phyloP scores from a whole-genome alignment of 2,797 vertebrate species.

The Glossophaga mutica region DNA sequence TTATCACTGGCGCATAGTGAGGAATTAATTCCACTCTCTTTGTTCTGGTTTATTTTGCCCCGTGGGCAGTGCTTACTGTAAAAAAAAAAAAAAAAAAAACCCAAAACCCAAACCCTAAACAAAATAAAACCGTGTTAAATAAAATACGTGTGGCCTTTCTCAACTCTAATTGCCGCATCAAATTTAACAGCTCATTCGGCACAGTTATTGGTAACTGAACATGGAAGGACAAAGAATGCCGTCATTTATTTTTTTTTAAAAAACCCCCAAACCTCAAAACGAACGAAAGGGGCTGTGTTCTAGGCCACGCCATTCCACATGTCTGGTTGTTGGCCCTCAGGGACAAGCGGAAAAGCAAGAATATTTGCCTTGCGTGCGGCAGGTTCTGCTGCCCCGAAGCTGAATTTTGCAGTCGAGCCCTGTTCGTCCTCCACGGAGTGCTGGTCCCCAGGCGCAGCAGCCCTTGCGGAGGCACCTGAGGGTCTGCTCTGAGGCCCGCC shows the following conservation, averaged over 20 bases:
- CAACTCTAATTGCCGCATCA: background rate
- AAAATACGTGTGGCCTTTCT: background rate
- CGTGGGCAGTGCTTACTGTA: background rate
- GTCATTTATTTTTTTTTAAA: background rate
- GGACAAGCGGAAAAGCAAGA: background rate
- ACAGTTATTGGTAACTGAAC: constrained; percentile 61
- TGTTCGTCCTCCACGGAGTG: rapidly evolving
- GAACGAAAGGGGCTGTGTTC: background rate
- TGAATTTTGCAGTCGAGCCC: too few relatives aligned
- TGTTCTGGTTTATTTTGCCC: background rate
- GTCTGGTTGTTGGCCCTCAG: background rate
- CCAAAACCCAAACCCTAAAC: background rate
- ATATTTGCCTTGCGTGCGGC: rapidly evolving
- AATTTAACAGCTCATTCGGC: constrained; percentile 72
- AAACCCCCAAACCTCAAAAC: background rate
- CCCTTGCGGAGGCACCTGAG: background rate
- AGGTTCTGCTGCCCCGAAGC: rapidly evolving
- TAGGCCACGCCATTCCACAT: rapidly evolving
- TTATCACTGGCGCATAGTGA: rapidly evolving
- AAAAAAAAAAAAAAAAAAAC: background rate
- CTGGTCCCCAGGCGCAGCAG: background rate
- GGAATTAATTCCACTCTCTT: background rate
- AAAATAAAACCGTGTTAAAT: background rate
- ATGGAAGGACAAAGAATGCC: background rate
- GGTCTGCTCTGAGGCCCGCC: background rate